Conservation (phyloP, 2,113 vertebrate genomes). For the Paraplagusia blochii region DNA sequence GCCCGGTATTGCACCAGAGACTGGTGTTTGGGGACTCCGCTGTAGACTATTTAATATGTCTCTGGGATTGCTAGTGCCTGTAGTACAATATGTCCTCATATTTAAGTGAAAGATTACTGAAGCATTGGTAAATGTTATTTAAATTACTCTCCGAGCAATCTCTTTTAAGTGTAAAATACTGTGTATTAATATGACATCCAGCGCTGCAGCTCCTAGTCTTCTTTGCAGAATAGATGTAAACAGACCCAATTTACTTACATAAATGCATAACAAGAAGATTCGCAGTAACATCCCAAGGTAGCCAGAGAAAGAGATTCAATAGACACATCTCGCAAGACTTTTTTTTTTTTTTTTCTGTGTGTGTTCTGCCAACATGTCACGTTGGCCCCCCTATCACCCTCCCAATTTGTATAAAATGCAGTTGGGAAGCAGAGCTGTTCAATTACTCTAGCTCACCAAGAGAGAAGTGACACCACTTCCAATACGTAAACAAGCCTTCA, state of each 20-base stretch:
- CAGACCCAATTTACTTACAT: slow-evolving; percentile 3
- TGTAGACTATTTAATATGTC: too few relatives aligned
- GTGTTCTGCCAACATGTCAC: not conserved
- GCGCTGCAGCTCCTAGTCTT: not conserved
- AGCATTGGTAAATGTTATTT: too few relatives aligned
- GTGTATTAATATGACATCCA: not conserved
- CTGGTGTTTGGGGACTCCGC: too few relatives aligned
- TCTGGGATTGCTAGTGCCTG: too few relatives aligned
- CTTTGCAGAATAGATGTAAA: not conserved
- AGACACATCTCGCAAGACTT: slow-evolving; percentile 7
- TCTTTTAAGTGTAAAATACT: not conserved
- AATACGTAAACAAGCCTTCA: slow-evolving; percentile 15
- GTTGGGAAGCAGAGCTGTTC: slow-evolving; percentile 35
- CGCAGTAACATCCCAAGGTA: slow-evolving; percentile 1
- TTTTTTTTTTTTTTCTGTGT: not conserved
- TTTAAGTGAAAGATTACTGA: too few relatives aligned
- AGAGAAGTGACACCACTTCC: slow-evolving; percentile 28
- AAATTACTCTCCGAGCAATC: too few relatives aligned
- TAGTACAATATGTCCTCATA: too few relatives aligned
- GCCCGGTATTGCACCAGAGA: too few relatives aligned
- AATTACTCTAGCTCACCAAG: slow-evolving; percentile 40
- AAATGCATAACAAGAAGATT: slow-evolving; percentile 7
- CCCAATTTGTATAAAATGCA: slow-evolving; percentile 43
- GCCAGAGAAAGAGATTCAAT: not conserved
- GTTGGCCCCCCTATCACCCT: not conserved